Evolutionary conservation across 35 echinoderm and acorn worm genomes (phyloP).

Genomic region (Apostichopus japonicus): DNA sequence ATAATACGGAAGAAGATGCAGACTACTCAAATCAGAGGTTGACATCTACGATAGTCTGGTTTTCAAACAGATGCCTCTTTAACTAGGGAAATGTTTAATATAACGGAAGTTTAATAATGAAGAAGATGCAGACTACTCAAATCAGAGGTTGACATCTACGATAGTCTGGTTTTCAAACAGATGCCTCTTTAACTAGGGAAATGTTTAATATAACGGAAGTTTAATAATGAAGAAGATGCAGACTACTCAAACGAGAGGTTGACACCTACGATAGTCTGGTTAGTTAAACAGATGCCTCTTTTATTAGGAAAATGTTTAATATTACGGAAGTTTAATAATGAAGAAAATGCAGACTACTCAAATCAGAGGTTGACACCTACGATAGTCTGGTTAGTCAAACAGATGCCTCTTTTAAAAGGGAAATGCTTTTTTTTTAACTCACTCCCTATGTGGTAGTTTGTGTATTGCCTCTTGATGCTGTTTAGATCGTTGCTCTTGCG

Average conservation of each 20-base stretch:
- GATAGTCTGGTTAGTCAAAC: slow-evolving; percentile 75
- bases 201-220: too few relatives aligned
- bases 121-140: slow-evolving; percentile 19
- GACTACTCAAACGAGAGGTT: slow-evolving; percentile 66
- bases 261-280: slow-evolving; percentile 91
- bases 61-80: slow-evolving; percentile 1
- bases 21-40: slow-evolving; percentile 65
- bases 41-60: slow-evolving; percentile 89
- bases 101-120: too few relatives aligned
- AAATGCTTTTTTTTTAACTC: too few relatives aligned
- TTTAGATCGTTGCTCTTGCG: too few relatives aligned
- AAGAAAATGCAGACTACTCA: not conserved
- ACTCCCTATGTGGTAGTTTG: too few relatives aligned
- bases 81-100: not conserved
- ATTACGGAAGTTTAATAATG: too few relatives aligned
- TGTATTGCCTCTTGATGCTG: too few relatives aligned
- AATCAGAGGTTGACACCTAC: slow-evolving; percentile 82
- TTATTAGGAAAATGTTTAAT: too few relatives aligned
- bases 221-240: too few relatives aligned
- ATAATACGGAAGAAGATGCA: too few relatives aligned
- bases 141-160: slow-evolving; percentile 78
- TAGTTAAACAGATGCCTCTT: not conserved
- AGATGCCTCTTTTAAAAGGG: not conserved
- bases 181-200: not conserved
- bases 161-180: slow-evolving; percentile 71